A percentile compares a stretch with the other conserved stretches of the same genome.
Evolutionary conservation across 2,113 vertebrate genomes (phyloP).

Genomic region (Cavia aperea): DNA sequence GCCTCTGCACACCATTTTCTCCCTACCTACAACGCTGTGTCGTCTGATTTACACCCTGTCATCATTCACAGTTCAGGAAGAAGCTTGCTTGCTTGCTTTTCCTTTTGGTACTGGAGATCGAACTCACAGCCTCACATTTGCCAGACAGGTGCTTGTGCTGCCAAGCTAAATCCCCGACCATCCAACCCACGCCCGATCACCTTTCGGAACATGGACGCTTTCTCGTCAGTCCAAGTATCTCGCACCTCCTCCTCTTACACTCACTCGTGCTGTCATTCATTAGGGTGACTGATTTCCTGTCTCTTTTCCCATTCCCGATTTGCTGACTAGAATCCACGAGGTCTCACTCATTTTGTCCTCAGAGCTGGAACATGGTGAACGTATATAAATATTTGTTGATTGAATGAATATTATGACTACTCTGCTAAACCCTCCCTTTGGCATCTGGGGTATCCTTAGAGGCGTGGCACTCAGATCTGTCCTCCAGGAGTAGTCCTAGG

Average conservation of each 20-base stretch:
- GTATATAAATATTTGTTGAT: neutral
- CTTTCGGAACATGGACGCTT: neutral
- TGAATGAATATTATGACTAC: neutral
- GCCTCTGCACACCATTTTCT: neutral
- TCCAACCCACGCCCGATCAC: neutral
- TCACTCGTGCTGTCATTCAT: neutral
- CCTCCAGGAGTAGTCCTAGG: neutral
- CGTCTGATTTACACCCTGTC: neutral
- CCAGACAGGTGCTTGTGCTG: no score
- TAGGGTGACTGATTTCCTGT: neutral
- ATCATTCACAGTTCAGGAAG: neutral
- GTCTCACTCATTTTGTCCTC: neutral
- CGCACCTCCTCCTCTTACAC: neutral
- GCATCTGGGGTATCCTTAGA: neutral
- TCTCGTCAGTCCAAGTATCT: neutral
- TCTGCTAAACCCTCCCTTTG: neutral
- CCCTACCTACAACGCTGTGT: neutral
- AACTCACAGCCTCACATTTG: no score
- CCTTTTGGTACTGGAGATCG: no score
- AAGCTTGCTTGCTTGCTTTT: no score
- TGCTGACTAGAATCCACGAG: neutral
- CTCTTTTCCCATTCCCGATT: neutral
- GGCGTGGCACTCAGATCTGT: neutral
- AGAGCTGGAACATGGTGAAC: neutral
- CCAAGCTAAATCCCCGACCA: no score